Base-by-base conservation (phyloP, 1,140 invertebrate species). In the Sipha flava region DNA sequence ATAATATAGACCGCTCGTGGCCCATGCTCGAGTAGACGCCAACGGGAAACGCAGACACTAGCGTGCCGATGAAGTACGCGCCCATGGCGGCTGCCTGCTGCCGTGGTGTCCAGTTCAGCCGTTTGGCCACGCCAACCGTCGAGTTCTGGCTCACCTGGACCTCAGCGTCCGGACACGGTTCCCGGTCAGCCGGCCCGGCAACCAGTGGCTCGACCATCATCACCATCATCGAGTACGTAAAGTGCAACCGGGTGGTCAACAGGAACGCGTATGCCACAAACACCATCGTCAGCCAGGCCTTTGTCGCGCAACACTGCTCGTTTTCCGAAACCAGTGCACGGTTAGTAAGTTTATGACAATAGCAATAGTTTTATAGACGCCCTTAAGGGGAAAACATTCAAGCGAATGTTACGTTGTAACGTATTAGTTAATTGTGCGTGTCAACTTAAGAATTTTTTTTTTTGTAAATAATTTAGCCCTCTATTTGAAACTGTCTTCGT, bases 191-290 rank as follows among this genome's bases (percentile, higher is more conserved):
- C 0, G 18, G 0, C 0, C 1, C 26, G 3, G 70, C 18, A 5
- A 52, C 45, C 10, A 73, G 45, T 18, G 70, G 70, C 0, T 18
- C 18, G 23, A 0, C 12, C 70, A 73, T 73, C 70, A 73, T 34
- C 14, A 73, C 70, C 70, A 73, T 52, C 70, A 73, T 73, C 43
- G 70, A 52, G 45, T 73, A 73, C 7, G 29, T 73, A 16, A 73
- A 73, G 4, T 73, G 70, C 12, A 73, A 21, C 10, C 70, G 70
- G 26, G 52, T 47, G 16, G 70, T 23, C 18, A 73, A 18, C 70
- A 73, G 43, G n/a, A n/a, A 73, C 45, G 70, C 43, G 18, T 73
- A 73, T 23, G 70, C 70, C 18, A 34, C 2, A 1, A 73, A 73
- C 26, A 37, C 0, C 70, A 73, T 73, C 14, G 29, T 21, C 45